Percentiles rank a stretch among this genome's conserved stretches.
Evolutionary conservation across 2,113 vertebrate species (phyloP).

Genomic region (Hirundichthys speculiger): DNA sequence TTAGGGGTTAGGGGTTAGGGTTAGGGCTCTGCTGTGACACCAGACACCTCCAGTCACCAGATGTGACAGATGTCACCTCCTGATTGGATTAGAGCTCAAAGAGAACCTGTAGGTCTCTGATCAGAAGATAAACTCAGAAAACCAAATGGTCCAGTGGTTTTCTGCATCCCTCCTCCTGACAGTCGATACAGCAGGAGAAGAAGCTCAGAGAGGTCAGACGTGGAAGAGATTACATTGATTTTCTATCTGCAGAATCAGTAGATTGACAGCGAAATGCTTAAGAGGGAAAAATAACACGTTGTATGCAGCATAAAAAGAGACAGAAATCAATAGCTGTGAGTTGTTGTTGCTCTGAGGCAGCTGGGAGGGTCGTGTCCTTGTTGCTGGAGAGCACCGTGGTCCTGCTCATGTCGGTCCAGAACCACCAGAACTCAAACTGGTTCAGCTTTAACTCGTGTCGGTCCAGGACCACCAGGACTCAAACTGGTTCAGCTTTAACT

Average conservation of each 20-base stretch:
- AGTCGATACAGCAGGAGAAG: conserved; percentile 45
- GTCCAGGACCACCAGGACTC: no score
- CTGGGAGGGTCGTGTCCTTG: background rate
- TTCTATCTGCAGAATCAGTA: conserved; percentile 55
- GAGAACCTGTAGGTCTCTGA: conserved; percentile 5
- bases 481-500: no score
- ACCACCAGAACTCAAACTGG: no score
- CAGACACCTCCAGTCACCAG: conserved; percentile 8
- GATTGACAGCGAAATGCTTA: conserved; percentile 44
- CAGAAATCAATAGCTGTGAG: conserved; percentile 54
- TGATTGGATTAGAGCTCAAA: conserved; percentile 17
- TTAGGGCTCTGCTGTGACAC: conserved; percentile 17
- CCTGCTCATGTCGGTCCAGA: background rate
- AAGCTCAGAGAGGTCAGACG: conserved; percentile 32
- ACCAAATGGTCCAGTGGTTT: conserved; percentile 1
- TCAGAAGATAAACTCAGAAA: conserved; percentile 13
- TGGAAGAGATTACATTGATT: conserved; percentile 63
- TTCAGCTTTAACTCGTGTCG: no score
- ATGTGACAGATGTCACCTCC: conserved; percentile 4
- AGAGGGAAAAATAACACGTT: conserved; percentile 21
- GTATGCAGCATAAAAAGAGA: background rate
- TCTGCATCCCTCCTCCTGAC: conserved; percentile 20
- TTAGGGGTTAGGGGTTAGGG: no score
- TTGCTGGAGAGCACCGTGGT: no score
- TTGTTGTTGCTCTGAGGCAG: conserved; percentile 21